A percentile compares a stretch with the other conserved stretches of the same genome.
These are phyloP conservation scores for Pyrgus malvae DNA, from an alignment of 2,888 invertebrate species.

Conservation along the genomic window DNA sequence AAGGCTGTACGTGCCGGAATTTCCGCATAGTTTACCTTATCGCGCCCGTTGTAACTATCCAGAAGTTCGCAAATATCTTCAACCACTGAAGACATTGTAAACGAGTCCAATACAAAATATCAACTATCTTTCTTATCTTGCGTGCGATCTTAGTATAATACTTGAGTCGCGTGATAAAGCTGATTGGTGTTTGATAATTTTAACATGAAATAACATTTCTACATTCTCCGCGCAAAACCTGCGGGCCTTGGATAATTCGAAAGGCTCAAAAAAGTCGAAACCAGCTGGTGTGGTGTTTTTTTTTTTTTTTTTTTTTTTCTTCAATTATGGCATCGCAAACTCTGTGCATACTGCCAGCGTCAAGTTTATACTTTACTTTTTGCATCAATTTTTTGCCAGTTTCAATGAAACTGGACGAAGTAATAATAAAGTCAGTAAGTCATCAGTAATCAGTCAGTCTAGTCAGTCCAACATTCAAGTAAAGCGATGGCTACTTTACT, in stretches of 20 bases:
- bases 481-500: too few species aligned
- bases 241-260: conserved; percentile 49
- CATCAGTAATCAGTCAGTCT: too few species aligned
- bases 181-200: conserved; percentile 55
- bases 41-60: conserved; percentile 91
- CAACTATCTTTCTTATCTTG: conserved; percentile 15
- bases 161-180: conserved; percentile 43
- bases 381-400: too few species aligned
- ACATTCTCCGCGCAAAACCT: conserved; percentile 49
- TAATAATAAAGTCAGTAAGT: too few species aligned
- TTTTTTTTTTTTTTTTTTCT: too few species aligned
- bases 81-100: conserved; percentile 59
- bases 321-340: too few species aligned
- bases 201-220: conserved; percentile 52
- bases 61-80: conserved; percentile 87
- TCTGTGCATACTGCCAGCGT: too few species aligned
- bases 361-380: too few species aligned
- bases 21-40: conserved; percentile 85
- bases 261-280: conserved; percentile 43
- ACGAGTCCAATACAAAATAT: conserved; percentile 24
- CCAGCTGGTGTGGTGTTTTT: too few species aligned
- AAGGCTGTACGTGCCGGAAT: conserved; percentile 44
- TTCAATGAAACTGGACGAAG: too few species aligned
- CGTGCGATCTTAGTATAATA: conserved; percentile 6
- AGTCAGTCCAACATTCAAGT: too few species aligned